Base-by-base conservation (phyloP, 2,888 invertebrate genomes). In the Pandemis corylana region DNA sequence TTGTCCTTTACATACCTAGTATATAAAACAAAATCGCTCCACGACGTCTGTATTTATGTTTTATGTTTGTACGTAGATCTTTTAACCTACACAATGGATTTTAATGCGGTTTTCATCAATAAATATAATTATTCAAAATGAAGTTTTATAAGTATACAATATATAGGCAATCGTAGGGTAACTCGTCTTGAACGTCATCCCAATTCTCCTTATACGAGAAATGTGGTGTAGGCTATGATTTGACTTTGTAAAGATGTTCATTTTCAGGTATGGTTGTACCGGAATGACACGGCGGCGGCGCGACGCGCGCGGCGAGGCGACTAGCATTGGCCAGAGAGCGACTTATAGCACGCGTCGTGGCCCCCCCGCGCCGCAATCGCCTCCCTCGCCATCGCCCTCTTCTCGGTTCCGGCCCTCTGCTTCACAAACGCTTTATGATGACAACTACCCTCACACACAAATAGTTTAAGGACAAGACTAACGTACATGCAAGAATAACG, bases 261-360 rank as follows among this genome's bases (percentile, higher is more conserved):
- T 53, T 85, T 84, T 2, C 86, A 94, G 94, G 95, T 95, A 78
- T 95, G 94, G 94, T 71, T 93, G 80, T 95, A 92, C 85, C 92
- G 94, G 0, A 89, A 90, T 79, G 93, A 92, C 80, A 94, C 94
- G 59, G 94, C 94, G 78, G 94, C 92, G 77, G 93, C 94, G 80
- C 85, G 95, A 77, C 93, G 95, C 77, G 77, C 92, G 78, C 95
- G 95, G 80, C 95, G 96, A 83, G 96, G 96, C 84, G 96, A 96
- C 94, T 96, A 96, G 96, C 96, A 96, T 94, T 95, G 94, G 94
- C 88, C 89, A 5, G 92, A 93, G 86, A 92, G 92, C 77, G 92
- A 92, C 88, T 94, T 93, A 93, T 95, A 95, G 94, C 94, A 89
- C 83, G 81, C 87, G 82, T 82, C 82, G 76, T 77, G 82, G 82